Base-by-base conservation (phyloP, 2,113 vertebrate genomes). In the Ascaphus truei region DNA sequence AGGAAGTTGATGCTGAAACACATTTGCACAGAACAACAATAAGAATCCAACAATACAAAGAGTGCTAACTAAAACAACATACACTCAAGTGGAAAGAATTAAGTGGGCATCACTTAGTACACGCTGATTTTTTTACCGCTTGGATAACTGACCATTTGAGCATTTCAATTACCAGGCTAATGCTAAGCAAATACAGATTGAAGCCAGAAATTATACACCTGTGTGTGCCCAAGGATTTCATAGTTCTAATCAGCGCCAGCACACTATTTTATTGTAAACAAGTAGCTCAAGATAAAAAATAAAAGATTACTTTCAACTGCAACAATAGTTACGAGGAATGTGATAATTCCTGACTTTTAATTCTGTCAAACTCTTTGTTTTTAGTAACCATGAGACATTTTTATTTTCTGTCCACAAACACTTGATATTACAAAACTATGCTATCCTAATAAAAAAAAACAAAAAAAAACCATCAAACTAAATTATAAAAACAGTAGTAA, bases 191-290 rank as follows among this genome's bases (percentile, higher is more conserved):
- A 89, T 79, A 51, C 41, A 74, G 60, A 57, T 31, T 65, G 73
- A 83, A 83, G 74, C 75, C 75, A 85, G 75, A 81, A 83, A 73
- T 76, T 45, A 62, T 47, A 72, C 88, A 88, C 82, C 85, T 87
- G 84, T 76, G 74, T 77, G 81, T 79, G 76, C 62, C 73, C 77
- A 62, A 26, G 68, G 62, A 75, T 75, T 78, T 80, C 83, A 78
- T 84, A 81, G 74, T 75, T 72, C 75, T 78, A 74, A 75, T 51
- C 74, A 84, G 45, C 68, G 55, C 73, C 62, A 37, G 74, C n/a
- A 80, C 71, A 77, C 75, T 76, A 8, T 67, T 80, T 62, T 57
- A 62, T 7, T 56, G 57, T 30, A 79, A 56, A 71, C 73, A 74
- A 75, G 57, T 74, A 75, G 72, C 75, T 75, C 73, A 69, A 33